Evolutionary conservation across 2,888 invertebrate species (phyloP).

Genomic region (Eupithecia dodoneata): DNA sequence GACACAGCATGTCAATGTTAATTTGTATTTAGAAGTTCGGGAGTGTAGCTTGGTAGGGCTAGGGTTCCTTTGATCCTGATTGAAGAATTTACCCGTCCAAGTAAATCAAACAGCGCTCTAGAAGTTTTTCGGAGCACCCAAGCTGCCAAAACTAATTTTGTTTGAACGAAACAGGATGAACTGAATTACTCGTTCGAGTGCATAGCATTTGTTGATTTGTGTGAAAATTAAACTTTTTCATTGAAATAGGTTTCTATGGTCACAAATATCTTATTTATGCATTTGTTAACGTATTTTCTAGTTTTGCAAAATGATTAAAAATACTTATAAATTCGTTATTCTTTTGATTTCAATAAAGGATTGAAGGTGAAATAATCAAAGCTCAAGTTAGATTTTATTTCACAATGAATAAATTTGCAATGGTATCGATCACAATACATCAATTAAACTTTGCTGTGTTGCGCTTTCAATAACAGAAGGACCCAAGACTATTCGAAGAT

Average conservation of each 20-base stretch:
- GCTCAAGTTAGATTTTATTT: not conserved
- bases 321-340: not conserved
- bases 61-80: slow-evolving; percentile 75
- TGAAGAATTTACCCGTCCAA: slow-evolving; percentile 74
- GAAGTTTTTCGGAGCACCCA: slow-evolving; percentile 58
- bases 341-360: slow-evolving; percentile 7
- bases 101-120: slow-evolving; percentile 65
- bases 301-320: not conserved
- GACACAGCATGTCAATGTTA: slow-evolving; percentile 55
- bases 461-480: slow-evolving; percentile 30
- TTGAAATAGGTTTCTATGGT: not conserved
- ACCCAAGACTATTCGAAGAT: slow-evolving; percentile 8
- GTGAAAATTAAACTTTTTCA: not conserved
- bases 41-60: slow-evolving; percentile 48
- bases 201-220: not conserved
- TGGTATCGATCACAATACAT: slow-evolving; percentile 46
- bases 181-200: not conserved
- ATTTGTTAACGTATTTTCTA: not conserved
- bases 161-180: not conserved
- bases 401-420: slow-evolving; percentile 32
- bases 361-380: not conserved
- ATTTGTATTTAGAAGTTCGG: slow-evolving; percentile 57
- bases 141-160: slow-evolving; percentile 68
- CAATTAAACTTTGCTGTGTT: slow-evolving; percentile 46
- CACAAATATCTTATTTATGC: not conserved